Conservation (phyloP, 2,113 vertebrate genomes). For the Macrotis lagotis region DNA sequence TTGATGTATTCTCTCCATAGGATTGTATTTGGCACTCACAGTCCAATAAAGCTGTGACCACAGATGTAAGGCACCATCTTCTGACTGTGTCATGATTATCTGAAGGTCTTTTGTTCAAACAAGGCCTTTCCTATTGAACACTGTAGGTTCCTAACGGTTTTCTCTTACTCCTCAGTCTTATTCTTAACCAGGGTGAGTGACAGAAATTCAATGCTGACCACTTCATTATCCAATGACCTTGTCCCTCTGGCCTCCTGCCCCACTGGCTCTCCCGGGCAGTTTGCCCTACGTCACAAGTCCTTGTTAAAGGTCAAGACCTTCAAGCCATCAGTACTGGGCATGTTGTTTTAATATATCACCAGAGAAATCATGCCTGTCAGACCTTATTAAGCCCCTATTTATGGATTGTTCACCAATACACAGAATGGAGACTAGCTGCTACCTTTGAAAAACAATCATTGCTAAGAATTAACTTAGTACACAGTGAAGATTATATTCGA, state of each 20-base stretch:
- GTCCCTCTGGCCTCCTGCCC: conserved; percentile 87
- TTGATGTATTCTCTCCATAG: background rate
- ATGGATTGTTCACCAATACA: conserved; percentile 53
- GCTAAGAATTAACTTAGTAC: conserved; percentile 55
- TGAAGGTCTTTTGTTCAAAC: background rate
- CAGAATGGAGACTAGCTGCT: conserved; percentile 63
- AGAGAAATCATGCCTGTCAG: conserved; percentile 82
- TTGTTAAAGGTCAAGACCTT: conserved; percentile 90
- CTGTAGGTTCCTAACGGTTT: conserved; percentile 72
- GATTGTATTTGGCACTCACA: background rate
- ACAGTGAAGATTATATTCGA: conserved; percentile 65
- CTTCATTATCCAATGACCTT: conserved; percentile 92
- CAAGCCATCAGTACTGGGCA: conserved; percentile 82
- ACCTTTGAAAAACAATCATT: conserved; percentile 76
- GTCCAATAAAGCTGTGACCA: background rate
- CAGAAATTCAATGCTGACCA: conserved; percentile 97
- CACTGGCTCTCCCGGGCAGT: conserved; percentile 86
- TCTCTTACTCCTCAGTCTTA: conserved; percentile 73
- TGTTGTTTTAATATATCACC: conserved; percentile 82
- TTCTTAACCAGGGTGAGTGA: conserved; percentile 86
- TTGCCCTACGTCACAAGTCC: conserved; percentile 86
- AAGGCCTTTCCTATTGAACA: conserved; percentile 64
- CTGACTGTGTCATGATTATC: background rate
- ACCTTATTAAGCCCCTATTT: conserved; percentile 80
- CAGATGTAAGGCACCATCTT: fast-evolving